Evolutionary conservation across 2,888 invertebrate genomes (phyloP), one percentile per base, ranked within the genome.

Genomic region (Diaperis boleti): DNA sequence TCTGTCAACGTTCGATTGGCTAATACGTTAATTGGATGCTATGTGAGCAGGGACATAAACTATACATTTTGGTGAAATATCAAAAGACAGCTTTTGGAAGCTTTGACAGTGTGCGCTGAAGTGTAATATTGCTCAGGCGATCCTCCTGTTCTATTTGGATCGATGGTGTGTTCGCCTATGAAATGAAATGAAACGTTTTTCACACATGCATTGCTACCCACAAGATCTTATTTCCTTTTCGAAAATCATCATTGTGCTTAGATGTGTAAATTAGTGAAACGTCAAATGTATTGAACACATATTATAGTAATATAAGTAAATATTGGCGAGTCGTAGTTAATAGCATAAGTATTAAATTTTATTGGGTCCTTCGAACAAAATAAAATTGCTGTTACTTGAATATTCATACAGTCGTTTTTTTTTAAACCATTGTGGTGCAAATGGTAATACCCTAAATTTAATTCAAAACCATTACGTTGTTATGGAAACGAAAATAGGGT

Each of bases 101-200:
- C 79, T 79, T 79, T 78, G 78, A 79, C 76, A 76, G 76, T 77
- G 77, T 72, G 72, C 78, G 75, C 62, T 72, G 77, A 78, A 78
- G 78, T 79, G 78, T 79, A 77, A 79, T 78, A 78, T 78, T 78
- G 78, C 78, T 72, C 73, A 74, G 71, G 73, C 74, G 73, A 73
- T 71, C 68, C 69, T 63, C 54, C 47, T 45, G 26, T 42, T 20
- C 65, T 62, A 60, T 57, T 59, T 63, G 69, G 71, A 75, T 76
- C 75, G 74, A 74, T 74, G 73, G 75, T 72, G 73, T 76, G 74
- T 63, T 76, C 73, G 74, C 70, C 75, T 75, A 76, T 75, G 69
- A 76, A 77, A 76, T 75, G 69, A 76, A 77, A 76, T 76, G 73
- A 71, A 70, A 74, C 69, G 74, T 76, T 76, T 74, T 75, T 73